Percentiles rank a stretch among this genome's conserved stretches.
Conservation (phyloP, 2,888 invertebrate species). For the Tetheella fluctuosa region DNA sequence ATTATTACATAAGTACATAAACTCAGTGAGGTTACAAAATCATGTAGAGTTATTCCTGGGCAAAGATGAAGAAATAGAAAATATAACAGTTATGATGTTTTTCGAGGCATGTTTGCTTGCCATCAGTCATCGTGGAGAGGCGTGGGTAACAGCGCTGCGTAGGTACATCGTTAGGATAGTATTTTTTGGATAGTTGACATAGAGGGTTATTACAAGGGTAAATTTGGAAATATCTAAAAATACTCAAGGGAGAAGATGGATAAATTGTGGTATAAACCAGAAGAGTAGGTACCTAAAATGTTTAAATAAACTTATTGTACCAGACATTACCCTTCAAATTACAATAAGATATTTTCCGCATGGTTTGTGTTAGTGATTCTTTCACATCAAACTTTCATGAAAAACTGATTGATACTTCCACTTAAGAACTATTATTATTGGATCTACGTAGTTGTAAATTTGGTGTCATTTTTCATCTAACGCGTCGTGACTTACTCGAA, state of each 20-base stretch:
- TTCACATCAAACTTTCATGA: neutral
- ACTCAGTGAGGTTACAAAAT: neutral
- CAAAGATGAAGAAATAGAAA: slow-evolving; percentile 31
- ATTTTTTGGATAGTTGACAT: neutral
- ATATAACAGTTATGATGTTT: slow-evolving; percentile 32
- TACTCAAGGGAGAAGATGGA: neutral
- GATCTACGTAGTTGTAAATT: neutral
- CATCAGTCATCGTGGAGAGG: slow-evolving; percentile 35
- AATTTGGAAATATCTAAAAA: neutral
- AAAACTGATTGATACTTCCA: neutral
- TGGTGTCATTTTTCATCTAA: neutral
- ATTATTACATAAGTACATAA: neutral
- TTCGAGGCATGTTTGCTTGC: slow-evolving; percentile 34
- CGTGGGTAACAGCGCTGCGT: slow-evolving; percentile 26
- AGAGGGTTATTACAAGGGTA: neutral
- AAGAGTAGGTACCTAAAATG: no score
- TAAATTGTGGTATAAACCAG: no score
- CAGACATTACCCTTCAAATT: neutral
- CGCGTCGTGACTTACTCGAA: neutral
- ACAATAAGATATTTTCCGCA: neutral
- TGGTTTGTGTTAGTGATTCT: neutral
- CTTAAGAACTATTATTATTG: neutral
- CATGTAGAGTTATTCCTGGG: neutral
- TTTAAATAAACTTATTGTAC: no score
- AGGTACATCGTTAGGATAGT: slow-evolving; percentile 10